Percentiles rank a stretch among this genome's conserved stretches.
Conservation (phyloP, 2,888 invertebrate species). For the Limnephilus rhombicus region DNA sequence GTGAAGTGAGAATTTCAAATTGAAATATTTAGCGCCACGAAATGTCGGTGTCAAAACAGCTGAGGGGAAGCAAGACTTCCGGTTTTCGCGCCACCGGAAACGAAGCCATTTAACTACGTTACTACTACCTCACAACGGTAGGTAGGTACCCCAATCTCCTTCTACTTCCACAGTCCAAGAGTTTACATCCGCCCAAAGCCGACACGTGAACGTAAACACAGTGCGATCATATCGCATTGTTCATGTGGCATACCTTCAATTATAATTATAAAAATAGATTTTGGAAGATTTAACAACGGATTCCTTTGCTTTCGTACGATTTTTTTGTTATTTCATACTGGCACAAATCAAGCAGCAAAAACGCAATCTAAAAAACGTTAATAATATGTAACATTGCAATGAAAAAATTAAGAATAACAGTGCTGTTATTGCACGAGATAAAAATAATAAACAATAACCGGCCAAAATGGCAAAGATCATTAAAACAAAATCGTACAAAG, state of each 20-base stretch:
- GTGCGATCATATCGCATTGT: not conserved
- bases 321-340: not conserved
- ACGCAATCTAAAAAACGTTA: too few relatives aligned
- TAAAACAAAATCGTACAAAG: too few relatives aligned
- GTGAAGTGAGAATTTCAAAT: not conserved
- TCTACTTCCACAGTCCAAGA: not conserved
- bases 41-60: slow-evolving; percentile 57
- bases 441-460: too few relatives aligned
- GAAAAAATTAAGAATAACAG: too few relatives aligned
- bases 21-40: slow-evolving; percentile 19
- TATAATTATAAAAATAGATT: not conserved
- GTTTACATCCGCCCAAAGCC: not conserved
- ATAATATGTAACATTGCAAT: too few relatives aligned
- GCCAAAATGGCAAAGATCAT: too few relatives aligned
- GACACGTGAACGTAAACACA: not conserved
- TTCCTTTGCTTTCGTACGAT: not conserved
- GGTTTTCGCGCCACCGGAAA: slow-evolving; percentile 61
- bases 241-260: not conserved
- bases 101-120: slow-evolving; percentile 62
- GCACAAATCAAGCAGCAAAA: not conserved
- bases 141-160: not conserved
- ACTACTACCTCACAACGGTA: not conserved
- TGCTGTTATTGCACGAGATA: too few relatives aligned
- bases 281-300: not conserved
- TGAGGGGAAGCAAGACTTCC: slow-evolving; percentile 59